Base-by-base conservation (phyloP, 37 sponge, comb jelly and placozoan species). In the Diacarnus erythraeanus region DNA sequence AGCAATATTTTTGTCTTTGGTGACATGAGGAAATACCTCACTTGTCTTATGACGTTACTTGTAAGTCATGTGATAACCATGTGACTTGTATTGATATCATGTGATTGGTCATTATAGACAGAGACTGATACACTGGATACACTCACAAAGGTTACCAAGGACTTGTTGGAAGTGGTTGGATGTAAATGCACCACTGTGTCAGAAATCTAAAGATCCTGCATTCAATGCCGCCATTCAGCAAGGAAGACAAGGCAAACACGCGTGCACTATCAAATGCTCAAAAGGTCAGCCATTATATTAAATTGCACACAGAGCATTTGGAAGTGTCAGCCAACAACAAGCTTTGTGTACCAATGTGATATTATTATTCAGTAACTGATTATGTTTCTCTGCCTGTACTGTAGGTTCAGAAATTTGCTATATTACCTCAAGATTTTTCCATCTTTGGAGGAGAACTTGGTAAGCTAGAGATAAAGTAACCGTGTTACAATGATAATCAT, bases 381-480 rank as follows among this genome's bases (percentile, higher is more conserved):
- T n/a, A n/a, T n/a, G n/a, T n/a, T n/a, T n/a, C n/a, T n/a, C n/a
- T n/a, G n/a, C n/a, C n/a, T 37, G 6, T 63, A 3, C 34, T 38
- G 0, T 54, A 83, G 84, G 70, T 76, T 23, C 84, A 83, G 35
- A 76, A 94, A 64, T 94, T 78, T 33, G 76, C 71, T 40, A 70
- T 94, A 2, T 63, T 94, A 44, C 79, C 77, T 38, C 54, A 56
- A 54, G 96, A 95, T 70, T 93, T 95, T 42, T 85, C 94, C 30
- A 82, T 93, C 10, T 76, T 84, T 51, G 93, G 90, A 30, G 96
- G 96, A 43, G 96, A 95, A 60, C 77, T 95, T 1, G 93, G 96
- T 95, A 64, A 78, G 90, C 35, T 27, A 2, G 25, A 42, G 22
- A n/a, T n/a, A n/a, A n/a, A n/a, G n/a, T n/a, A n/a, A n/a, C n/a